Base-by-base conservation (phyloP, 35 echinoderm and acorn worm species). In the Heliocidaris tuberculata region DNA sequence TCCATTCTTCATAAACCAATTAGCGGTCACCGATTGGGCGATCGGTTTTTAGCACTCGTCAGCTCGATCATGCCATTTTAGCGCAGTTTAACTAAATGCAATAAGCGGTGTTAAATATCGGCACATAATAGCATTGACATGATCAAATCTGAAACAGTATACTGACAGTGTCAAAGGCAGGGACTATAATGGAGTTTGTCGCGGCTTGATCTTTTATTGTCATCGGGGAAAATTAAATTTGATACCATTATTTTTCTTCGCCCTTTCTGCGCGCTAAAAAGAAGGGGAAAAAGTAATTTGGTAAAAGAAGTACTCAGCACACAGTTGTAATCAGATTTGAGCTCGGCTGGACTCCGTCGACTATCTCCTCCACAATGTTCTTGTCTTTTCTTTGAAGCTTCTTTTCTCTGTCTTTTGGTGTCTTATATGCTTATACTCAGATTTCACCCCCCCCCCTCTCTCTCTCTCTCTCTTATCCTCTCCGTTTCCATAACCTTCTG, bases 221-320 rank as follows among this genome's bases (percentile, higher is more conserved):
- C 91, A 93, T 93, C 91, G 50, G 91, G 47, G 91, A 93, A 93
- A 52, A 93, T 93, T 93, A 93, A 93, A 93, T 93, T 59, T 93
- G 91, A 93, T 93, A 93, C 91, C 91, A 93, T 93, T 93, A 93
- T 93, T 93, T 93, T 93, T 93, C 91, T 59, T 93, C 91, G 48
- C 91, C 50, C 91, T 93, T 50, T 93, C 50, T 56, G 50, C 87
- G 87, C 31, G 29, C 31, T 42, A 48, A 89, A 89, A 47, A 89
- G 48, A 59, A 89, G 87, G 91, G 47, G 50, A 59, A n/a, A 92
- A 59, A 93, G 91, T 52, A 59, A 93, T 52, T 93, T 93, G 50
- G 50, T 93, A 93, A 93, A 93, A 93, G 91, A 93, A 93, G 91
- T 93, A 49, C 91, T 59, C 91, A 93, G 91, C 50, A 93, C 91